Evolutionary conservation across 2,797 vertebrate species (phyloP), one percentile per base, ranked within the genome.

Genomic region (Catharus ustulatus): DNA sequence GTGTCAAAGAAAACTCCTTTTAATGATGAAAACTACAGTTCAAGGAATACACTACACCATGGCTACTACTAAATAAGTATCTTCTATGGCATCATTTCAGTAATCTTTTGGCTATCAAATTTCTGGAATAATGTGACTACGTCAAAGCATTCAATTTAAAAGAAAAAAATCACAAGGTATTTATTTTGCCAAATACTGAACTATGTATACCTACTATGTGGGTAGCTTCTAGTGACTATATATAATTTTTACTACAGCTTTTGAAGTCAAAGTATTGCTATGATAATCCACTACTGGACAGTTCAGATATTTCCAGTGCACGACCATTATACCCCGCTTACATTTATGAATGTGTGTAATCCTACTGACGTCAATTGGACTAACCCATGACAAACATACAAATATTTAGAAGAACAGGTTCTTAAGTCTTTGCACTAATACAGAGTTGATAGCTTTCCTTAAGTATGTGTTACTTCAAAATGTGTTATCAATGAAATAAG

Each of bases 231-330:
- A 61, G n/a, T 26, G 46, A 85, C 79, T 89, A 78, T 43, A 88
- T 66, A 38, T 62, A 87, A 66, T 62, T 93, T 94, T 86, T 86
- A 86, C 46, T 68, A 72, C 69, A 84, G 40, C 76, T 91, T 94
- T 55, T 86, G 69, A 97, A 96, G 23, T 89, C 66, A 64, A 96
- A 84, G 62, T 88, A 77, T 83, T 80, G 64, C 43, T 66, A 46
- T 62, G 94, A 80, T 76, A 96, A 95, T 84, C 89, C 77, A 87
- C 73, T 21, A 84, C 43, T 66, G 48, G 84, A 75, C 59, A 94
- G 73, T 68, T 95, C 54, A 89, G 73, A 91, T 90, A 92, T 90
- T 95, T 94, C 81, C 87, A 94, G 51, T 15, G 38, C 68, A 63
- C 2, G 0, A 91, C 61, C 58, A 72, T 62, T 84, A 72, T 29